Conservation (phyloP, 1,140 invertebrate species). For the Caenorhabditis inopinata region DNA sequence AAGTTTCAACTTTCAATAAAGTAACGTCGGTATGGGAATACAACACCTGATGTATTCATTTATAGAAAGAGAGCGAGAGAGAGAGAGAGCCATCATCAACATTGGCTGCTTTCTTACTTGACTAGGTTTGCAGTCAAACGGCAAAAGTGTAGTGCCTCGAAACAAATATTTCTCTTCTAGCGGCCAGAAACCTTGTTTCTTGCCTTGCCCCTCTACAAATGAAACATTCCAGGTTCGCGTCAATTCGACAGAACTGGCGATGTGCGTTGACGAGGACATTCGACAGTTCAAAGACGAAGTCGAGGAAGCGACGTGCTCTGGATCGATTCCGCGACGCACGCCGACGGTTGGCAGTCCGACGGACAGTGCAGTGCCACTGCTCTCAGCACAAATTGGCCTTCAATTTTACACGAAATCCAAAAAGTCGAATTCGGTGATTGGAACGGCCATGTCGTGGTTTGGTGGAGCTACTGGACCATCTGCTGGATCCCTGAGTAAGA, state of each 20-base stretch:
- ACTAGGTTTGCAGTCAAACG: too few relatives aligned
- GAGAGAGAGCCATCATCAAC: too few relatives aligned
- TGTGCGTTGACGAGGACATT: constrained; percentile 35
- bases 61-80: neutral
- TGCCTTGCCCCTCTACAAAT: too few relatives aligned
- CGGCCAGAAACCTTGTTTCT: too few relatives aligned
- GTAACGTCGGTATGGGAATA: too few relatives aligned
- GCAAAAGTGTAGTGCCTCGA: too few relatives aligned
- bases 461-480: neutral
- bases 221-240: constrained; percentile 39
- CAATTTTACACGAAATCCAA: constrained; percentile 35
- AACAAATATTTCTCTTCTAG: too few relatives aligned
- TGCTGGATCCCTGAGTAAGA: too few relatives aligned
- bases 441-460: neutral
- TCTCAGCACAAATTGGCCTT: constrained; percentile 9
- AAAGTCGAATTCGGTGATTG: neutral
- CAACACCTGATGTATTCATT: neutral
- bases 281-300: constrained; percentile 7
- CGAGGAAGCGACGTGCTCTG: neutral
- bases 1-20: too few relatives aligned
- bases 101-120: too few relatives aligned
- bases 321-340: neutral
- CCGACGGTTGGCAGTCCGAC: constrained; percentile 38
- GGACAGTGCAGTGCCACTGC: constrained; percentile 32
- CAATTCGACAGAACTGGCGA: constrained; percentile 14